phyloP scores from a whole-genome alignment of 2,888 invertebrate genomes.

The Plagiodera versicolora region DNA sequence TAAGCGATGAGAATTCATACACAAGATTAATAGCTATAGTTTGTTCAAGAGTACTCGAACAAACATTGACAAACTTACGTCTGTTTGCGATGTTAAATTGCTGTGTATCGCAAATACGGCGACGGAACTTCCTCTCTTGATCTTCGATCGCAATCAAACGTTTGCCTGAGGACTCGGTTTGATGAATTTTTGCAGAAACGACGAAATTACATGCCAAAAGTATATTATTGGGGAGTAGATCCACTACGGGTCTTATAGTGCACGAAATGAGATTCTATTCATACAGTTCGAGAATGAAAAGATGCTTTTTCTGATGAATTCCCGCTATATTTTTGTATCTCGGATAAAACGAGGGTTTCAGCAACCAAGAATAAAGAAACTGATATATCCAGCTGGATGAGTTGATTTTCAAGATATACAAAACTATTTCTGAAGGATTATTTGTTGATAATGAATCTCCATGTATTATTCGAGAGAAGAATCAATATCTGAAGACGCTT shows the following conservation, averaged over 20 bases:
- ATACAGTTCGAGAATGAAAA: background rate
- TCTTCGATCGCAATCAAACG: constrained; percentile 16
- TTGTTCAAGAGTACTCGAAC: constrained; percentile 33
- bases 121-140: background rate
- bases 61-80: constrained; percentile 37
- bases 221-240: background rate
- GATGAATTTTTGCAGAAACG: background rate
- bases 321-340: background rate
- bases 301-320: background rate
- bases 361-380: no score
- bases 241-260: background rate
- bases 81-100: constrained; percentile 38
- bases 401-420: no score
- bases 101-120: constrained; percentile 26
- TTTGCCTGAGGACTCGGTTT: constrained; percentile 4
- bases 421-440: no score
- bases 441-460: no score
- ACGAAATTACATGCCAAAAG: background rate
- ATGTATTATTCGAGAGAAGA: no score
- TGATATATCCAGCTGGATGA: no score
- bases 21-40: constrained; percentile 34
- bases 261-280: background rate
- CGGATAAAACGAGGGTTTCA: no score
- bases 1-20: constrained; percentile 24
- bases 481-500: no score